Conservation (phyloP, 2,797 vertebrate genomes). For the Peromyscus melanophrys region DNA sequence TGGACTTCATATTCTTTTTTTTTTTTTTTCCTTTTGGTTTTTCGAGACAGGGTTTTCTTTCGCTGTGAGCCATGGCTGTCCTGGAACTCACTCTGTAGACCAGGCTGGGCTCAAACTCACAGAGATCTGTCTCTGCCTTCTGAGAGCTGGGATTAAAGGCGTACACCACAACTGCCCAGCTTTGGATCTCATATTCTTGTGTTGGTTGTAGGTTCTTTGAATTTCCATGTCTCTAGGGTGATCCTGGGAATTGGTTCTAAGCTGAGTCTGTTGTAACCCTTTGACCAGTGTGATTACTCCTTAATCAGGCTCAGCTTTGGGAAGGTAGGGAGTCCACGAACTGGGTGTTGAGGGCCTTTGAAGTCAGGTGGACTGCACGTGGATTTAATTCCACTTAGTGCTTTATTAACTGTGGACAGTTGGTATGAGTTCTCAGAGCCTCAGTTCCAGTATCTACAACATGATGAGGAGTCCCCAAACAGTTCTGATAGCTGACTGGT, state of each 20-base stretch:
- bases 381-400: conserved; percentile 24
- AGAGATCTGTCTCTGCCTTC: background rate
- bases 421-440: background rate
- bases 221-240: background rate
- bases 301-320: background rate
- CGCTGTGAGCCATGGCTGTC: background rate
- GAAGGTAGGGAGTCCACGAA: no score
- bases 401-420: background rate
- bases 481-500: background rate
- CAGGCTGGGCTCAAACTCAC: background rate
- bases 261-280: background rate
- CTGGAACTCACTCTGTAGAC: background rate
- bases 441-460: background rate
- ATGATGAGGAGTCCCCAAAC: background rate
- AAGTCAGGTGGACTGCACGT: background rate
- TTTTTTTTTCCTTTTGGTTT: background rate
- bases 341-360: background rate
- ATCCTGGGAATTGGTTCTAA: background rate
- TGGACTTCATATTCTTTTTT: background rate
- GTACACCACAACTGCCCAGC: background rate
- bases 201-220: background rate
- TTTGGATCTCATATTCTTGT: background rate
- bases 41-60: background rate
- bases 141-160: background rate
- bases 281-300: background rate